Percentiles rank a stretch among this genome's conserved stretches.
Evolutionary conservation across 2,888 invertebrate species (phyloP).

Genomic region (Xanthostigma xanthostigma): DNA sequence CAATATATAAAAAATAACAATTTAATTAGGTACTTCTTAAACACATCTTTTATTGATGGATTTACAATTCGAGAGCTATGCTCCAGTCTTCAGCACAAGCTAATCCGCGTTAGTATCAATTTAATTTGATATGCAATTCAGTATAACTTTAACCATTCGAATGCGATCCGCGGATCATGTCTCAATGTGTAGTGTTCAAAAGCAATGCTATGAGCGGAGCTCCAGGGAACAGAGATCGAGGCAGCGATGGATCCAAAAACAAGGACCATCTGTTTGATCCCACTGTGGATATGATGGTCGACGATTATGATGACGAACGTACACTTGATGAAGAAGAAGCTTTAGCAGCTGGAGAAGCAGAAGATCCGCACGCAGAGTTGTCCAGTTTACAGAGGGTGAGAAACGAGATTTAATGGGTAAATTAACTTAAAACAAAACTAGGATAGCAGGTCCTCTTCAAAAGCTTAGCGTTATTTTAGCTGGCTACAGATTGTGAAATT

Average conservation of each 20-base stretch:
- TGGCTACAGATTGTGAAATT: too few relatives aligned
- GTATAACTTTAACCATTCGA: neutral
- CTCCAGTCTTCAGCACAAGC: too few relatives aligned
- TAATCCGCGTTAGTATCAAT: too few relatives aligned
- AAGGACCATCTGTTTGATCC: slow-evolving; percentile 68
- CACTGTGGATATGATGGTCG: slow-evolving; percentile 89
- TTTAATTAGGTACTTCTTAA: too few relatives aligned
- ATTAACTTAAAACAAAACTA: too few relatives aligned
- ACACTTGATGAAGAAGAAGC: slow-evolving; percentile 96
- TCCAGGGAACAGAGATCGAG: slow-evolving; percentile 13
- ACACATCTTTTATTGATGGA: too few relatives aligned
- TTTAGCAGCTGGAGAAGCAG: slow-evolving; percentile 68
- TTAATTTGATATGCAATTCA: too few relatives aligned
- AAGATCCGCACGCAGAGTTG: slow-evolving; percentile 77
- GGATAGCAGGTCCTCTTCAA: too few relatives aligned
- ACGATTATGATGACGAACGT: slow-evolving; percentile 95
- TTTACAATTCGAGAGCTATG: too few relatives aligned
- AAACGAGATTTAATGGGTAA: neutral
- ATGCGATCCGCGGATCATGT: slow-evolving; percentile 1
- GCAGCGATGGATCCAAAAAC: slow-evolving; percentile 16
- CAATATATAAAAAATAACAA: too few relatives aligned
- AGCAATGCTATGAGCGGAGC: slow-evolving; percentile 3
- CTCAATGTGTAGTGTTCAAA: slow-evolving; percentile 7
- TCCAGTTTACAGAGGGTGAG: slow-evolving; percentile 67
- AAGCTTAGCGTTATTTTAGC: too few relatives aligned